Percentiles rank a stretch among this genome's conserved stretches.
Evolutionary conservation across 2,888 invertebrate genomes (phyloP).

Genomic region (Agrilus mali): DNA sequence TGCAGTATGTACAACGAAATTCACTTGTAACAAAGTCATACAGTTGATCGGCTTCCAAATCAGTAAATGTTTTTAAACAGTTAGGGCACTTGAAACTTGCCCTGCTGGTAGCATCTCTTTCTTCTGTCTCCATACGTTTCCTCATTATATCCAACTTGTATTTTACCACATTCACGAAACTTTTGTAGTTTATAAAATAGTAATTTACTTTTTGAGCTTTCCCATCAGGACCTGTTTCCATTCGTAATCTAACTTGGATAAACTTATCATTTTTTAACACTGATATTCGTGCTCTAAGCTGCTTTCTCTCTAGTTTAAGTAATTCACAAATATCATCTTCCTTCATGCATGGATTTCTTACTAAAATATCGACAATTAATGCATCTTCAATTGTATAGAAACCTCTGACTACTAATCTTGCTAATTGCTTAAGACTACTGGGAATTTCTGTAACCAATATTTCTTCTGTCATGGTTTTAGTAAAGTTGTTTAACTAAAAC

Average conservation of each 20-base stretch:
- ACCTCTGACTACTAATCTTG: constrained; percentile 80
- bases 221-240: constrained; percentile 91
- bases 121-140: constrained; percentile 90
- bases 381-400: constrained; percentile 92
- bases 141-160: constrained; percentile 95
- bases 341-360: constrained; percentile 90
- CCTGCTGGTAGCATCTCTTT: constrained; percentile 85
- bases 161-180: constrained; percentile 94
- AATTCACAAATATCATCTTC: constrained; percentile 85
- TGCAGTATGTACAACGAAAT: constrained; percentile 83
- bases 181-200: constrained; percentile 95
- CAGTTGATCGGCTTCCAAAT: constrained; percentile 85
- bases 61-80: constrained; percentile 89
- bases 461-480: constrained; percentile 50
- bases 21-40: constrained; percentile 76
- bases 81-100: constrained; percentile 90
- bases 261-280: constrained; percentile 86
- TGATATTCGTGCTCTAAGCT: constrained; percentile 77
- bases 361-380: constrained; percentile 88
- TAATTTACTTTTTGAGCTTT: constrained; percentile 94
- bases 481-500: constrained; percentile 1
- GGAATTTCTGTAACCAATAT: constrained; percentile 83
- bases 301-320: constrained; percentile 86
- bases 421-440: constrained; percentile 82
- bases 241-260: constrained; percentile 79